phyloP scores from a whole-genome alignment of 2,797 vertebrate genomes.

The Pitangus sulphuratus region DNA sequence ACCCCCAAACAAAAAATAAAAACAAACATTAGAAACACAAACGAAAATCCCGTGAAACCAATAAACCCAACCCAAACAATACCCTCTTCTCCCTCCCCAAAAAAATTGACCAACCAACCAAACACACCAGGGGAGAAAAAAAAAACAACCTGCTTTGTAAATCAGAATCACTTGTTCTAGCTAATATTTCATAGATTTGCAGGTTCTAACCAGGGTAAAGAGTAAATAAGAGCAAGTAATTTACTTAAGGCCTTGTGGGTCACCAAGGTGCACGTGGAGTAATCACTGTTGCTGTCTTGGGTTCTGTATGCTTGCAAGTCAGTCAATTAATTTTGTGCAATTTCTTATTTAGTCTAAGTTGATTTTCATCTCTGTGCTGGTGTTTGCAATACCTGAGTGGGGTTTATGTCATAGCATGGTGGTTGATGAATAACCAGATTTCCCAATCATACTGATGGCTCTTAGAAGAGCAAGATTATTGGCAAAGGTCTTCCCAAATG shows the following conservation, averaged over 20 bases:
- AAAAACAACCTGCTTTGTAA: neutral
- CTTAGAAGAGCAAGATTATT: neutral
- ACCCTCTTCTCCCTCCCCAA: no score
- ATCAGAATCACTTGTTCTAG: neutral
- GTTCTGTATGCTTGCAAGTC: neutral
- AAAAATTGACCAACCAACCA: fast-evolving
- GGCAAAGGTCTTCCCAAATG: neutral
- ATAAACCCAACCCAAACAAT: neutral
- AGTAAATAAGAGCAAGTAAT: neutral
- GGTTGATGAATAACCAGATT: neutral
- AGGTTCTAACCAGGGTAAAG: neutral
- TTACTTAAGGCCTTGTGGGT: neutral
- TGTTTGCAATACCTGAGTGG: neutral
- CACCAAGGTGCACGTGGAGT: neutral
- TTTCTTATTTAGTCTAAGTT: neutral
- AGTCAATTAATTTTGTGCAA: neutral
- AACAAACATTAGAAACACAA: neutral
- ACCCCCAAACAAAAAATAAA: neutral
- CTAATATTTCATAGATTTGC: neutral
- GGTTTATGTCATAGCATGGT: neutral
- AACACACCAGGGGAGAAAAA: fast-evolving
- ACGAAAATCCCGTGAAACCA: fast-evolving
- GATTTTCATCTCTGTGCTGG: neutral
- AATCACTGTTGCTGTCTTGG: neutral
- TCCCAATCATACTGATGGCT: neutral